Evolutionary conservation across 2,113 vertebrate species (phyloP).

Genomic region (Alexandromys fortis): DNA sequence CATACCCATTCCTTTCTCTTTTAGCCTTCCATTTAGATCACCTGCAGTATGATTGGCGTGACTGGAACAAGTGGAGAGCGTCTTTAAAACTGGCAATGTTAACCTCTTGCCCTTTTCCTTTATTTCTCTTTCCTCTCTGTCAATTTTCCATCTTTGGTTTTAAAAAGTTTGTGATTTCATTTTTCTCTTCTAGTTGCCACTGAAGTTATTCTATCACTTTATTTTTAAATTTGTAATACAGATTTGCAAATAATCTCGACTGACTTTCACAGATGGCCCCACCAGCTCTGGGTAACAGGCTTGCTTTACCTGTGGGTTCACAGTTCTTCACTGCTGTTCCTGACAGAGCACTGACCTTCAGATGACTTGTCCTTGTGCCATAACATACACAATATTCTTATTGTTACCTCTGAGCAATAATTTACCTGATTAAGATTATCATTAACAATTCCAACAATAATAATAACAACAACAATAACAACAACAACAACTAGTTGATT

Average conservation of each 20-base stretch:
- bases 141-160: too few species aligned
- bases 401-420: neutral
- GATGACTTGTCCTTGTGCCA: neutral
- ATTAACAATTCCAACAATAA: neutral
- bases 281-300: neutral
- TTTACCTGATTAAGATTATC: neutral
- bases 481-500: neutral
- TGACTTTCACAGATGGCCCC: neutral
- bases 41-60: too few species aligned
- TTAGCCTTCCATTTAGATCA: neutral
- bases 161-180: neutral
- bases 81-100: neutral
- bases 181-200: neutral
- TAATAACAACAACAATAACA: too few species aligned
- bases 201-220: neutral
- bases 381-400: neutral
- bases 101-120: neutral
- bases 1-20: neutral
- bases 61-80: neutral
- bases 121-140: neutral
- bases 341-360: neutral
- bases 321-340: neutral
- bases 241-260: neutral
- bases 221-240: neutral
- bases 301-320: too few species aligned